Percentiles rank a stretch among this genome's conserved stretches.
These are phyloP conservation scores for Phalera bucephala DNA, from an alignment of 2,888 invertebrate species.

Conservation along the genomic window DNA sequence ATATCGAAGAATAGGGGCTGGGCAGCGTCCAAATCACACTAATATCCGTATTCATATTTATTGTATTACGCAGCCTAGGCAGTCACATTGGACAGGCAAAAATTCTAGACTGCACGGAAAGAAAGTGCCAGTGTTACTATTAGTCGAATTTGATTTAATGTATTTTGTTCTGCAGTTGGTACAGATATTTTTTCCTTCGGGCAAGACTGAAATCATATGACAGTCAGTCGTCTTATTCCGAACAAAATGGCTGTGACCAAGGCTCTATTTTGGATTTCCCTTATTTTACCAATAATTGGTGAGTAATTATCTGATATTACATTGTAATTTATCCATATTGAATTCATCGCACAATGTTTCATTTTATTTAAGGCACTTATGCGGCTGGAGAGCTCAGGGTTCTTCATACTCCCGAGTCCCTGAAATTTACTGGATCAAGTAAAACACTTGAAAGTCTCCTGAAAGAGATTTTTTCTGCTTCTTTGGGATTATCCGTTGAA, in stretches of 20 bases:
- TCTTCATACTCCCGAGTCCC: slow-evolving; percentile 86
- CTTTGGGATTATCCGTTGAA: slow-evolving; percentile 88
- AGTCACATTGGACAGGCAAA: no score
- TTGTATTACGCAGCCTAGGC: no score
- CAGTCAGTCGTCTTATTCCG: slow-evolving; percentile 55
- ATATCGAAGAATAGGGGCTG: no score
- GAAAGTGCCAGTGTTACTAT: no score
- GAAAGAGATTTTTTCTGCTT: slow-evolving; percentile 88
- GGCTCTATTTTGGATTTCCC: slow-evolving; percentile 63
- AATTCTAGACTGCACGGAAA: no score
- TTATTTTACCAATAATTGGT: slow-evolving; percentile 66
- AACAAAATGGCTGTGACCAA: slow-evolving; percentile 69
- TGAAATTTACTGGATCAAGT: slow-evolving; percentile 86
- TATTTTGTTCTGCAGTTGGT: slow-evolving; percentile 20
- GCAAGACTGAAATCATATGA: slow-evolving; percentile 75
- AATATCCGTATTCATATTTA: no score
- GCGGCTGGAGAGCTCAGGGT: slow-evolving; percentile 87
- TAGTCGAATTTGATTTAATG: no score
- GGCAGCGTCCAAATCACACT: no score
- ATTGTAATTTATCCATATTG: slow-evolving; percentile 1
- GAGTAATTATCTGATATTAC: slow-evolving; percentile 31
- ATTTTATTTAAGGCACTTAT: slow-evolving; percentile 63
- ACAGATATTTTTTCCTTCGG: slow-evolving; percentile 20
- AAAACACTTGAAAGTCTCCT: slow-evolving; percentile 84
- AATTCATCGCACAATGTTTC: background rate